Percentiles rank a stretch among this genome's conserved stretches.
Conservation (phyloP, 2,113 vertebrate genomes). For the Parus major region DNA sequence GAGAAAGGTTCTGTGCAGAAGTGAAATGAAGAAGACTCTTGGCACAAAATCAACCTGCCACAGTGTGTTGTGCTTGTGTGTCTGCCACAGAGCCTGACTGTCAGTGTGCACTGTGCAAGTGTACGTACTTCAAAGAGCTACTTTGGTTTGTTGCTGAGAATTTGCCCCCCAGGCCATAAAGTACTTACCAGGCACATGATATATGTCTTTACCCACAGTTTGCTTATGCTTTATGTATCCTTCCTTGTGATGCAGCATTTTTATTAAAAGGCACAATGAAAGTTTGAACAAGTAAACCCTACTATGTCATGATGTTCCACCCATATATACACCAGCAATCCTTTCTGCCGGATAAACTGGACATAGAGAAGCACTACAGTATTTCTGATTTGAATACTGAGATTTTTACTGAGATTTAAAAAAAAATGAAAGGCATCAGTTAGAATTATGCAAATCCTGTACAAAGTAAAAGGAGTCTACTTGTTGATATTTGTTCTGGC, state of each 20-base stretch:
- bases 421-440: not conserved
- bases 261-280: not conserved
- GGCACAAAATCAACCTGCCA: not conserved
- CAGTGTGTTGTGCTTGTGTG: not conserved
- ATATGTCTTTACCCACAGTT: not conserved
- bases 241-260: not conserved
- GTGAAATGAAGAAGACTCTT: not conserved
- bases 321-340: not conserved
- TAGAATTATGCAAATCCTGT: not conserved
- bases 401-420: not conserved
- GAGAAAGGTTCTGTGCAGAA: not conserved
- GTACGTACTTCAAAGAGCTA: not conserved
- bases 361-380: not conserved
- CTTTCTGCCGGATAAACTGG: not conserved
- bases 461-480: not conserved
- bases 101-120: not conserved
- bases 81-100: not conserved
- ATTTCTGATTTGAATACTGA: not conserved
- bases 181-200: not conserved
- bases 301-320: rapidly evolving
- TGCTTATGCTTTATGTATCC: not conserved
- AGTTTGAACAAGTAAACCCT: not conserved
- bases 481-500: not conserved
- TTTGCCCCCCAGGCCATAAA: not conserved
- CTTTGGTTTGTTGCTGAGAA: rapidly evolving